Conservation (phyloP, 2,888 invertebrate species). For the Oscheius onirici region DNA sequence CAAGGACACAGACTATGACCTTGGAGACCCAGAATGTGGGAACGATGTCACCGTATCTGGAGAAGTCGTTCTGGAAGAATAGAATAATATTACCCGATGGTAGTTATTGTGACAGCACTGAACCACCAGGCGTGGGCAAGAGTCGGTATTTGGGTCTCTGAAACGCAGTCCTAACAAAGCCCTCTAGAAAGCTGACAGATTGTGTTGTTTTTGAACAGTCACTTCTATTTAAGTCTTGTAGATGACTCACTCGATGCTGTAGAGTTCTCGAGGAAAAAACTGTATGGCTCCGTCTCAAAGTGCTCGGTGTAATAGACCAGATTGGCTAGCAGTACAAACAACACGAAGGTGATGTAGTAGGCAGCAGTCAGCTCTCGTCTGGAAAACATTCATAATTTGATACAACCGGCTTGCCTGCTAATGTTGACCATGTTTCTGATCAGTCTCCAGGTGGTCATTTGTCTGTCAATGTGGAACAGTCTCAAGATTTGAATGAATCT, state of each 20-base stretch:
- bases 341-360: slow-evolving; percentile 60
- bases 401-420: slow-evolving; percentile 36
- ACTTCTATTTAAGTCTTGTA: no score
- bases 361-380: slow-evolving; percentile 57
- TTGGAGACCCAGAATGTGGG: slow-evolving; percentile 58
- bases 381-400: background rate
- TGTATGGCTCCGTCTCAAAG: background rate
- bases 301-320: slow-evolving; percentile 28
- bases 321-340: slow-evolving; percentile 52
- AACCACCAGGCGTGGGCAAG: slow-evolving; percentile 67
- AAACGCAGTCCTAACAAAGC: no score
- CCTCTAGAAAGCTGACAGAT: no score
- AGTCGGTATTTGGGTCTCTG: slow-evolving; percentile 38
- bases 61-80: background rate
- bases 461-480: slow-evolving; percentile 65
- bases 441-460: slow-evolving; percentile 62
- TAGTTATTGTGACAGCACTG: slow-evolving; percentile 58
- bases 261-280: background rate
- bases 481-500: slow-evolving; percentile 61
- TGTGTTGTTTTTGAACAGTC: background rate
- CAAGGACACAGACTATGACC: slow-evolving; percentile 60
- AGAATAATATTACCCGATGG: slow-evolving; percentile 58
- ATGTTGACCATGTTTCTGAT: slow-evolving; percentile 57
- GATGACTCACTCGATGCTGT: background rate
- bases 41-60: slow-evolving; percentile 64